Base-by-base conservation (phyloP, 64 coral and sea anemone species). In the Actinia tenebrosa region DNA sequence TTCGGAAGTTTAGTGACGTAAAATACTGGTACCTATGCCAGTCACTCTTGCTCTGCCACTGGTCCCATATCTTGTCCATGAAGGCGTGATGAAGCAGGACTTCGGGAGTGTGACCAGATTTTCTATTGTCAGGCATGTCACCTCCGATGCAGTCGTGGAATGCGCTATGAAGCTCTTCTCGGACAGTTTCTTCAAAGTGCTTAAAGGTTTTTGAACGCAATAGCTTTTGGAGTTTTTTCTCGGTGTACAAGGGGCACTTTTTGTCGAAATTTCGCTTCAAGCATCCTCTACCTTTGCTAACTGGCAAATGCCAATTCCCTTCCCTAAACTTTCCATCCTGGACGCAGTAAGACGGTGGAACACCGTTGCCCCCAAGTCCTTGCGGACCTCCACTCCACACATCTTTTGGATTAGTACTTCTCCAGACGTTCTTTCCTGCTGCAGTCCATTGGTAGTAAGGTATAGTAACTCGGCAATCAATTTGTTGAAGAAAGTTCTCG, bases 381-480 rank as follows among this genome's bases (percentile, higher is more conserved):
- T 91, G 72, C 42, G 89, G 78, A 16, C 86, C 93, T 82, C 86
- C 82, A 25, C 72, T 88, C 93, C 93, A 95, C 15, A 92, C 79
- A 78, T 86, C 92, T 27, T 10, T 26, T 22, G 78, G 83, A 25
- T 64, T 45, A 17, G 87, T 81, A 20, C 50, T 54, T 27, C 84
- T 83, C 87, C 86, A 89, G 59, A 85, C 83, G 77, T 87, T 88
- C 42, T 69, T 27, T 53, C 22, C 79, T 0, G 23, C 50, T 56
- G 62, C 78, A 59, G 84, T 95, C 93, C 93, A 91, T 44, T 95
- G 64, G 85, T 72, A 95, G 52, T 86, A 95, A 37, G 93, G 93
- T 53, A 89, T 71, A 7, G 89, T 95, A 53, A 95, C 86, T 69
- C 89, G 82, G 62, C 93, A 95, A 56, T 95, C 93, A 80, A 95